phyloP scores from a whole-genome alignment of 1,140 invertebrate species.

The Brachionus rubens region DNA sequence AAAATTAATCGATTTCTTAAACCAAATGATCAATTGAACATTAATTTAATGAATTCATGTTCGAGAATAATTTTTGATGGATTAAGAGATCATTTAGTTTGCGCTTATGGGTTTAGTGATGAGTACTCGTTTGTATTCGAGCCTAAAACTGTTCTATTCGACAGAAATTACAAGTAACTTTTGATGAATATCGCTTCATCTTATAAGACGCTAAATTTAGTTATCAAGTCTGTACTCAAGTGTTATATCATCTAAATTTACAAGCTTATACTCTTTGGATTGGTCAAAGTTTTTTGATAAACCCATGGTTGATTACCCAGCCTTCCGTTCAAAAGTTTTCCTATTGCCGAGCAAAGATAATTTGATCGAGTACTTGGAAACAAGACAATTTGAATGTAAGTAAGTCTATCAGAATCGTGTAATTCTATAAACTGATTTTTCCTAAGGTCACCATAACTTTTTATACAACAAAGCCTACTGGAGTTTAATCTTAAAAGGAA shows the following conservation, averaged over 20 bases:
- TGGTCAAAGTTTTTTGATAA: not conserved
- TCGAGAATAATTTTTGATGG: not conserved
- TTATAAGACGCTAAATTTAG: not conserved
- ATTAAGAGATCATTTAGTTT: not conserved
- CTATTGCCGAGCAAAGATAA: not conserved
- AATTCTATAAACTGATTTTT: not conserved
- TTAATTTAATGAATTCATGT: slow-evolving; percentile 14
- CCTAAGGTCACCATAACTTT: not conserved
- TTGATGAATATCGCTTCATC: no score
- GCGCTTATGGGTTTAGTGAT: not conserved
- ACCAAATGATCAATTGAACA: not conserved
- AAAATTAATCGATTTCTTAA: not conserved
- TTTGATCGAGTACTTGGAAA: not conserved
- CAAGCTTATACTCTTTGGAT: not conserved
- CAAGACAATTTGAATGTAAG: not conserved
- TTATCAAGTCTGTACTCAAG: not conserved
- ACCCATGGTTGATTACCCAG: not conserved
- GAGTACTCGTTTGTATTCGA: not conserved
- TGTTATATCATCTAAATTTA: not conserved
- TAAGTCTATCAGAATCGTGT: not conserved
- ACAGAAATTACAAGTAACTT: not conserved
- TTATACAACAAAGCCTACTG: not conserved
- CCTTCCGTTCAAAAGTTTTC: not conserved
- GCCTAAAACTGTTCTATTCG: not conserved
- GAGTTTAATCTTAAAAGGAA: not conserved